Evolutionary conservation across 2,888 invertebrate genomes (phyloP).

Genomic region (Crepidodera aurea): DNA sequence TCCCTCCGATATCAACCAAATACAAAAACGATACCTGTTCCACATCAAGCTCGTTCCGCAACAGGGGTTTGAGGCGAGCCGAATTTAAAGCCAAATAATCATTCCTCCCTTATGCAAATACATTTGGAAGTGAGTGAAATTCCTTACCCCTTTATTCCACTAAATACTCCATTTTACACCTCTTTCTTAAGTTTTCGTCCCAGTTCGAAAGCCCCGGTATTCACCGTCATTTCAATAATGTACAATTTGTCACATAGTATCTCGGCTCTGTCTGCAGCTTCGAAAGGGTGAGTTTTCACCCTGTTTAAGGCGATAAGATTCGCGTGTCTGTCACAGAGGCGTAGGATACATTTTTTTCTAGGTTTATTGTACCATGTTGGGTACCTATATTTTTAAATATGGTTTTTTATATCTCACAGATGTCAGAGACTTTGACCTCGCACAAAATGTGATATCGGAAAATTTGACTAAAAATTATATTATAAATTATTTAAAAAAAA

Average conservation of each 20-base stretch:
- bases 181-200: slow-evolving; percentile 49
- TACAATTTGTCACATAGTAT: slow-evolving; percentile 61
- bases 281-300: slow-evolving; percentile 39
- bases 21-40: neutral
- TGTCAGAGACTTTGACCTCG: too few species aligned
- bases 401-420: too few species aligned
- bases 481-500: too few species aligned
- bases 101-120: slow-evolving; percentile 42
- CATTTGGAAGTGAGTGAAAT: slow-evolving; percentile 46
- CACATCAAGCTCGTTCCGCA: neutral
- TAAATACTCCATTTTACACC: slow-evolving; percentile 59
- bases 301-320: slow-evolving; percentile 39
- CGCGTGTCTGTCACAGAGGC: slow-evolving; percentile 31
- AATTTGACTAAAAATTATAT: too few species aligned
- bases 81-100: slow-evolving; percentile 37
- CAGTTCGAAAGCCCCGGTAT: slow-evolving; percentile 43
- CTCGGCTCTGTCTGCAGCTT: slow-evolving; percentile 42
- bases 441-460: too few species aligned
- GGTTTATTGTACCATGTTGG: too few species aligned
- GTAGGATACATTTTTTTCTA: slow-evolving; percentile 11
- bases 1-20: neutral
- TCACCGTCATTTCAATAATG: slow-evolving; percentile 58
- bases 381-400: too few species aligned
- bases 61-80: slow-evolving; percentile 1
- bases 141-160: slow-evolving; percentile 54